These are phyloP conservation scores for Candidula unifasciata DNA, from an alignment of 2,888 invertebrate species.

Conservation along the genomic window DNA sequence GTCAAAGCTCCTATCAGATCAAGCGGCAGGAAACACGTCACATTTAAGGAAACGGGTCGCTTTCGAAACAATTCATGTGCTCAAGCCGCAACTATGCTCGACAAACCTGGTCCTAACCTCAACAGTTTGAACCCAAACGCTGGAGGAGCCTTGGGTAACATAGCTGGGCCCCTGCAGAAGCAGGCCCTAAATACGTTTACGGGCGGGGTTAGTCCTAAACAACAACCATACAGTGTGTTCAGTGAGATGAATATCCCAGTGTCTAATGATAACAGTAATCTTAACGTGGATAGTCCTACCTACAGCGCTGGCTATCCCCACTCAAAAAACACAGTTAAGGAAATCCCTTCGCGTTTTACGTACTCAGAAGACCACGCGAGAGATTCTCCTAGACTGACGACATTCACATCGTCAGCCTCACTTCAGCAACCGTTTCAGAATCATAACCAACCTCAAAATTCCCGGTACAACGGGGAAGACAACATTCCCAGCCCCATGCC, in stretches of 20 bases:
- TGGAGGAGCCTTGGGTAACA: not conserved
- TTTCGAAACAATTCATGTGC: slow-evolving; percentile 7
- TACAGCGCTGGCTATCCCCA: slow-evolving; percentile 24
- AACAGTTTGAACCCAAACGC: not conserved
- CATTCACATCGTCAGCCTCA: slow-evolving; percentile 23
- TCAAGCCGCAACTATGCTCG: not conserved
- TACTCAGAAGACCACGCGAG: not conserved
- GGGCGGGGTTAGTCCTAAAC: not conserved
- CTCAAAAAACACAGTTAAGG: slow-evolving; percentile 4
- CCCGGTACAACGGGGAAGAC: slow-evolving; percentile 27
- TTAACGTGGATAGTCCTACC: slow-evolving; percentile 10
- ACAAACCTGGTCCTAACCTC: not conserved
- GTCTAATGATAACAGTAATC: slow-evolving; percentile 32
- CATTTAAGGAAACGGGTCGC: slow-evolving; percentile 55
- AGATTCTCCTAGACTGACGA: slow-evolving; percentile 44
- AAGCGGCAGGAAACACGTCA: slow-evolving; percentile 57
- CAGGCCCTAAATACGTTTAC: not conserved
- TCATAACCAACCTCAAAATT: not conserved
- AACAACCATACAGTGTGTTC: slow-evolving; percentile 19
- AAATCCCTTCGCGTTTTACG: not conserved
- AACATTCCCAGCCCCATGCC: slow-evolving; percentile 38
- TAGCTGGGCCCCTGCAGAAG: slow-evolving; percentile 19
- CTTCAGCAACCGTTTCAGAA: slow-evolving; percentile 21
- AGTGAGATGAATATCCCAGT: slow-evolving; percentile 47
- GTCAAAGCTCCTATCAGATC: slow-evolving; percentile 52